Percentiles rank a stretch among this genome's conserved stretches.
These are phyloP conservation scores for Drosophila stalkeri DNA, from an alignment of 2,888 invertebrate species.

Conservation along the genomic window DNA sequence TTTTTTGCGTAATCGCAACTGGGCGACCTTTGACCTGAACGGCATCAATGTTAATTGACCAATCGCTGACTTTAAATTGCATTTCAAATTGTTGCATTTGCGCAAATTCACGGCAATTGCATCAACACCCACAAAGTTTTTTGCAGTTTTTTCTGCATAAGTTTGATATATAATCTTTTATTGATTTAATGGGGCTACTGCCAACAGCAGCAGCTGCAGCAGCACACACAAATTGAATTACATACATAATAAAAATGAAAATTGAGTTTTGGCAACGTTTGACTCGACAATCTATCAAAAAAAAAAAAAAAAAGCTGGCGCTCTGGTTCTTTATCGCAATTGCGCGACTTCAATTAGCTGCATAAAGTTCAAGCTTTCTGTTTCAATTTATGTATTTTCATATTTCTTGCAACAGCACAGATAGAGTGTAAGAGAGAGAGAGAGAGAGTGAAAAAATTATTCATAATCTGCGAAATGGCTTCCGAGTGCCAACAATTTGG, in stretches of 20 bases:
- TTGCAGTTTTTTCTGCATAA: conserved; percentile 7
- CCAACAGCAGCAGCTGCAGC: conserved; percentile 8
- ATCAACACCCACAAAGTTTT: conserved; percentile 54
- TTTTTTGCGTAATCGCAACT: conserved; percentile 12
- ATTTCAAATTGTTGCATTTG: conserved; percentile 24
- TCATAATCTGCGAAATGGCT: conserved; percentile 71
- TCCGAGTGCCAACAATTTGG: conserved; percentile 71
- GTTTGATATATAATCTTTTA: conserved; percentile 20
- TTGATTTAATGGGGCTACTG: conserved; percentile 49
- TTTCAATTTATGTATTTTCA: conserved; percentile 75
- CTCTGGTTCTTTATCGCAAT: conserved; percentile 19
- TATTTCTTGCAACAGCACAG: conserved; percentile 22
- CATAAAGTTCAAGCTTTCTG: conserved; percentile 71
- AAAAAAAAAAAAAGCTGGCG: conserved; percentile 39
- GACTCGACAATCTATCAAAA: conserved; percentile 52
- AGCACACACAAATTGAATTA: conserved; percentile 67
- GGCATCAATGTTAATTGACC: conserved; percentile 69
- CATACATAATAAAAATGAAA: conserved; percentile 22
- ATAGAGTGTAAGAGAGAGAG: neutral
- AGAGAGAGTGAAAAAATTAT: conserved; percentile 44
- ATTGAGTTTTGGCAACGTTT: conserved; percentile 33
- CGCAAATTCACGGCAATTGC: conserved; percentile 55
- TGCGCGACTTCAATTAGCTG: conserved; percentile 71
- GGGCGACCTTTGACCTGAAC: neutral
- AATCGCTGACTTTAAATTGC: conserved; percentile 51